Base-by-base conservation (phyloP, 1,140 invertebrate species). In the Drosophila setifemur region DNA sequence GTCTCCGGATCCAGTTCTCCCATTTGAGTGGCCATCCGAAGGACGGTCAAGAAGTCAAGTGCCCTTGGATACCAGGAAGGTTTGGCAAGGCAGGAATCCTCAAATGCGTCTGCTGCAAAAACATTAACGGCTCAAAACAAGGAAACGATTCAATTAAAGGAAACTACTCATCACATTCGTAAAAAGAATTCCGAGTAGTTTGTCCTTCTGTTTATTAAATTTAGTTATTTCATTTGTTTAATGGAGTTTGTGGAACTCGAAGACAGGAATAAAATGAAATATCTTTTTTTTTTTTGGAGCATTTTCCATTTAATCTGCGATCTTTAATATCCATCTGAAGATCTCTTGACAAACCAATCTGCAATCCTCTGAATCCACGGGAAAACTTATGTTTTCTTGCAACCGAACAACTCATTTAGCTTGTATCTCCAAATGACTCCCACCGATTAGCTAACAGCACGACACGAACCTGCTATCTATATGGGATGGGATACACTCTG, bases 371-470 rank as follows among this genome's bases (percentile, higher is more conserved):
- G n/a, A n/a, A n/a, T n/a, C n/a, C 2, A 7, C 6, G 14, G n/a
- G 8, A 45, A 19, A 40, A 42, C 14, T 8, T 7, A 16, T 21
- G 9, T 1, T 7, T 16, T 11, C 26, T 18, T 16, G 14, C 25
- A 33, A 16, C 11, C 8, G 11, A 29, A 37, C 43, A 45, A 29
- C 63, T 37, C 18, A 71, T 26, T 72, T 72, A 18, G 18, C 16
- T 25, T 5, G 69, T 43, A 54, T 72, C 69, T 39, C 48, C 58
- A 37, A 42, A 43, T 39, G 61, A 44, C 29, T 37, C 49, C 26
- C 28, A 19, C 33, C 23, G 55, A 73, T 73, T 66, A 47, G 18
- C 16, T 19, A 73, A 73, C 70, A 73, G 69, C 69, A 48, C 5
- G 69, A 54, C 37, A 23, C 12, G 42, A 57, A 23, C n/a, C n/a